phyloP scores from a whole-genome alignment of 2,113 vertebrate genomes.

The Leptocoma aspasia region DNA sequence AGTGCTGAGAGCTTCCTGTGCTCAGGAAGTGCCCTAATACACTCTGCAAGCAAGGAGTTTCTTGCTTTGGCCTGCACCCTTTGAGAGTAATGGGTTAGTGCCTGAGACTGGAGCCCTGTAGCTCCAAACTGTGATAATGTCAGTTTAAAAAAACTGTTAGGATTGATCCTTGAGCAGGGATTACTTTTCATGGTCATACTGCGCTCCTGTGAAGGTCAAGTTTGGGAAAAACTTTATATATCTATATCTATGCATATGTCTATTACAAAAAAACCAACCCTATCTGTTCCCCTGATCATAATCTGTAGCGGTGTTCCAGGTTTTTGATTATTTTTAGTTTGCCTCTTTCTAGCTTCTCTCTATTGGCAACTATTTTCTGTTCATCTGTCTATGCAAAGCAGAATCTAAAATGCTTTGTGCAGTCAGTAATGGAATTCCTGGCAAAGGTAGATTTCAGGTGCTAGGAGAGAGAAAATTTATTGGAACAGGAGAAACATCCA shows the following conservation, averaged over 20 bases:
- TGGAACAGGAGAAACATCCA: neutral
- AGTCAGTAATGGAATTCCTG: constrained; percentile 29
- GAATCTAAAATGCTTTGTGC: neutral
- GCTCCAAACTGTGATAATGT: neutral
- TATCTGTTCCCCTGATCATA: neutral
- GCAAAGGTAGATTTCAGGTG: constrained; percentile 19
- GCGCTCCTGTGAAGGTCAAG: neutral
- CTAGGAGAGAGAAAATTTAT: neutral
- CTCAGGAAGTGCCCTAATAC: neutral
- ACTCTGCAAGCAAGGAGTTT: neutral
- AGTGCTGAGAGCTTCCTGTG: neutral
- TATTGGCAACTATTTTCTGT: constrained; percentile 8
- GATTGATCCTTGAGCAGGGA: neutral
- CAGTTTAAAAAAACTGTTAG: neutral
- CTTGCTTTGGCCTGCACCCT: neutral
- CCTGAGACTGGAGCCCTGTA: neutral
- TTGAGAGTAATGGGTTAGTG: neutral
- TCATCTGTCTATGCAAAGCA: neutral
- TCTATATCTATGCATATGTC: neutral
- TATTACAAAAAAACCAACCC: neutral
- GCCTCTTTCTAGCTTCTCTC: neutral
- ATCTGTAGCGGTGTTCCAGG: neutral
- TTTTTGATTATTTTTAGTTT: neutral
- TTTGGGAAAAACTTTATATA: neutral
- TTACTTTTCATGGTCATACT: neutral